Percentiles rank a stretch among this genome's conserved stretches.
phyloP scores from a whole-genome alignment of 2,113 vertebrate genomes.

The Mirza zaza region DNA sequence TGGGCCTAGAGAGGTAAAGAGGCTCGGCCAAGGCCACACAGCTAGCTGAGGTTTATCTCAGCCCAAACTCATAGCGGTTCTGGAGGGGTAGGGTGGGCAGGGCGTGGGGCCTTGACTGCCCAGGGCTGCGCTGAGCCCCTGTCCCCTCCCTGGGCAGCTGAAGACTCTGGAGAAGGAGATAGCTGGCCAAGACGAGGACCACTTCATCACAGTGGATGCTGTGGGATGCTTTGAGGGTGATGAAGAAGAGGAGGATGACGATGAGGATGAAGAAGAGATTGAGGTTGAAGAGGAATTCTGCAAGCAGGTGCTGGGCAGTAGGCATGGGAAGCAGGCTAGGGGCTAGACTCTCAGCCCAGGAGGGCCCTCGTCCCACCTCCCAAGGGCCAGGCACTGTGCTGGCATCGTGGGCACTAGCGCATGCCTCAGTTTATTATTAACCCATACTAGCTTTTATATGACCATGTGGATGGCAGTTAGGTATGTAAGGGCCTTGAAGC shows the following conservation, averaged over 20 bases:
- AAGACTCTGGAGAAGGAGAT: constrained; percentile 85
- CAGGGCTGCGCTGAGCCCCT: neutral
- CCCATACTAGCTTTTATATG: fast-evolving
- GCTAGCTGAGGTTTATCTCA: neutral
- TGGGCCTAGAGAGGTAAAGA: neutral
- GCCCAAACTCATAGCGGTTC: neutral
- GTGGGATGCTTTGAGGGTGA: constrained; percentile 91
- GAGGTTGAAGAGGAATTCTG: constrained; percentile 86
- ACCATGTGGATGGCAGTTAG: neutral
- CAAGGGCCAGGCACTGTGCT: neutral
- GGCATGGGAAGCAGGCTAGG: neutral
- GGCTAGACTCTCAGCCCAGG: neutral
- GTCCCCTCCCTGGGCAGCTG: constrained; percentile 72
- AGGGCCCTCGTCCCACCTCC: neutral
- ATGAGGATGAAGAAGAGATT: constrained; percentile 80
- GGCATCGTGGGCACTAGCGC: neutral
- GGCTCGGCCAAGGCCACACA: neutral
- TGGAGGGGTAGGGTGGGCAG: no score
- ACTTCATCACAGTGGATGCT: constrained; percentile 93
- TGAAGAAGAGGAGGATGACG: constrained; percentile 87
- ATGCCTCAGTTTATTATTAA: neutral
- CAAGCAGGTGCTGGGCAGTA: constrained; percentile 72
- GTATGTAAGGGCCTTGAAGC: neutral
- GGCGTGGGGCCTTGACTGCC: neutral
- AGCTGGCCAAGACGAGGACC: constrained; percentile 87